Conservation (phyloP, 1,140 invertebrate genomes). For the Conus ventricosus region DNA sequence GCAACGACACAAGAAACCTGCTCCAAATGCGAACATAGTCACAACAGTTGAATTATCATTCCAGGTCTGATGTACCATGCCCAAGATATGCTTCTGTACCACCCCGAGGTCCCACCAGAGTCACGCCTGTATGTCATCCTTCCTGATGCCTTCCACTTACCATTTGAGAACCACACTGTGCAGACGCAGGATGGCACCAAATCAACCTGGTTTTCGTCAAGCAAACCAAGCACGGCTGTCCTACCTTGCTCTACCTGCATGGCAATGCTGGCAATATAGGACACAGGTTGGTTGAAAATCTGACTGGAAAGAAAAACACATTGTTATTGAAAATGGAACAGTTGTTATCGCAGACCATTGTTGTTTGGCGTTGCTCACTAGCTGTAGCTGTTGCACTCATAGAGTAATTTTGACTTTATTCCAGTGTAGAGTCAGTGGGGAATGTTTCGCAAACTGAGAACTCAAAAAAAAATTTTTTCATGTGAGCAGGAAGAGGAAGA, state of each 20-base stretch:
- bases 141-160: conserved; percentile 88
- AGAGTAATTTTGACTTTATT: too few species aligned
- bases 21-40: background rate
- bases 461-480: too few species aligned
- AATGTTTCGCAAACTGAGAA: too few species aligned
- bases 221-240: conserved; percentile 80
- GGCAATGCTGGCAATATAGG: conserved; percentile 98
- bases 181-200: conserved; percentile 85
- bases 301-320: too few species aligned
- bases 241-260: conserved; percentile 93
- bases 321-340: too few species aligned
- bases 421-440: too few species aligned
- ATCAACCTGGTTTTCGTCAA: conserved; percentile 92
- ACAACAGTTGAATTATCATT: background rate
- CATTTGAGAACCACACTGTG: conserved; percentile 85
- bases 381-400: too few species aligned
- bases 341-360: too few species aligned
- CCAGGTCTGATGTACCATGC: conserved; percentile 82
- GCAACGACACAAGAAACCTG: background rate
- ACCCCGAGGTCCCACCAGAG: conserved; percentile 90
- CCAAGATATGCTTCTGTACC: conserved; percentile 90
- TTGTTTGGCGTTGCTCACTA: too few species aligned
- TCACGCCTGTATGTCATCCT: conserved; percentile 90
- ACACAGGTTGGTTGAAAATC: conserved; percentile 81
- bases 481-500: too few species aligned